Conservation (phyloP, 1,140 invertebrate species). For the Pteromalus puparum region DNA sequence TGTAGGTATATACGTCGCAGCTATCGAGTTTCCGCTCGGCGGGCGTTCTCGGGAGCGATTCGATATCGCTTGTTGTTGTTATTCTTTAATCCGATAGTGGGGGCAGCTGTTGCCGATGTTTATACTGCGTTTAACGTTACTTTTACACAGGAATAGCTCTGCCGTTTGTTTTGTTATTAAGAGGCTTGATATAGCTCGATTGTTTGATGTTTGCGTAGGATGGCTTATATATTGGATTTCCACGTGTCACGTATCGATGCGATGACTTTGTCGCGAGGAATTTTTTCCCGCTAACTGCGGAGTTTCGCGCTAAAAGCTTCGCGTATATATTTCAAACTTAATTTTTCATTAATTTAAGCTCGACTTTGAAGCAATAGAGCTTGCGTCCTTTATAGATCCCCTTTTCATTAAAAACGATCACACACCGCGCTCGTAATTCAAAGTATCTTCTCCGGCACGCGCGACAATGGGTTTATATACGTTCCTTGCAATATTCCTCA, state of each 20-base stretch:
- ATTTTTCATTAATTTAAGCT: background rate
- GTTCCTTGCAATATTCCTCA: background rate
- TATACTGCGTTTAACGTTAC: slow-evolving; percentile 27
- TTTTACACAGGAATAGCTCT: background rate
- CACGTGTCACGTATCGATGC: slow-evolving; percentile 1
- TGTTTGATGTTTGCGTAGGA: slow-evolving; percentile 40
- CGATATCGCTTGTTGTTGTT: slow-evolving; percentile 36
- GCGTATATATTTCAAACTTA: background rate
- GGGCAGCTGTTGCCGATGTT: slow-evolving; percentile 39
- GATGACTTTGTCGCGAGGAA: slow-evolving; percentile 51
- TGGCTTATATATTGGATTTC: slow-evolving; percentile 13
- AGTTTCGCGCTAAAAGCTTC: background rate
- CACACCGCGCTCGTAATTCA: slow-evolving; percentile 3
- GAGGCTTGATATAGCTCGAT: slow-evolving; percentile 22
- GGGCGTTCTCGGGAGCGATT: slow-evolving; percentile 39
- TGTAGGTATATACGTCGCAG: background rate
- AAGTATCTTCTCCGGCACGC: background rate
- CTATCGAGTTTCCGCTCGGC: slow-evolving; percentile 41
- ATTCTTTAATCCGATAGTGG: slow-evolving; percentile 4
- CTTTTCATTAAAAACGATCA: slow-evolving; percentile 1
- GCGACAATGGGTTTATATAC: slow-evolving; percentile 17
- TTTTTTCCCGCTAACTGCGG: background rate
- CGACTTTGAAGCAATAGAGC: too few species aligned
- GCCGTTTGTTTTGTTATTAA: slow-evolving; percentile 26
- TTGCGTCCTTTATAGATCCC: background rate